phyloP scores from a whole-genome alignment of 2,888 invertebrate species.

The Nomada lathburiana region DNA sequence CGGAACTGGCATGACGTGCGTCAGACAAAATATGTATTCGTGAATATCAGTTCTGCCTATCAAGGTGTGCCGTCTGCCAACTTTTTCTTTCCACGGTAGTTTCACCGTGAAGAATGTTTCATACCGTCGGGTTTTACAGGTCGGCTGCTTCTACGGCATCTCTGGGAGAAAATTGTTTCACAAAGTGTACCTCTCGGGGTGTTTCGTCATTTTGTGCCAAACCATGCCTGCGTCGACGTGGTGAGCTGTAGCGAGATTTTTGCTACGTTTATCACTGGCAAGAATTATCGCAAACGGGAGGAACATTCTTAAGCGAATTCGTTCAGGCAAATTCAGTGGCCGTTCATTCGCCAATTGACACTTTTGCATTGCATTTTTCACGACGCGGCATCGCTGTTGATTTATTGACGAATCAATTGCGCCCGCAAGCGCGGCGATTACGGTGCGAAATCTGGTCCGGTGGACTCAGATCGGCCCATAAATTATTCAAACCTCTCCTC shows the following conservation, averaged over 20 bases:
- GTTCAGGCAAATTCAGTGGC: not conserved
- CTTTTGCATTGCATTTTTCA: not conserved
- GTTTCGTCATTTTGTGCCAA: not conserved
- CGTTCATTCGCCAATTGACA: not conserved
- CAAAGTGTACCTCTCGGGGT: not conserved
- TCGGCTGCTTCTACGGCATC: conserved; percentile 20
- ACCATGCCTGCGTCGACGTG: not conserved
- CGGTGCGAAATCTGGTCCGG: conserved; percentile 7
- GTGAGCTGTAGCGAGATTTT: not conserved
- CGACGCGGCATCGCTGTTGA: not conserved
- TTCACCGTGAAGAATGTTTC: not conserved
- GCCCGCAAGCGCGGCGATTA: conserved; percentile 12
- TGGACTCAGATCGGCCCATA: conserved; percentile 7
- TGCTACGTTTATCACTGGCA: not conserved
- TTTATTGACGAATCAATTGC: conserved; percentile 25
- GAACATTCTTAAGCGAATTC: no score
- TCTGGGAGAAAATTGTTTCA: not conserved
- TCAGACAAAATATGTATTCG: conserved; percentile 6
- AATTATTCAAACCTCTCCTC: conserved; percentile 24
- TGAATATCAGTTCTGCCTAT: not conserved
- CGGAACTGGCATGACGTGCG: conserved; percentile 51
- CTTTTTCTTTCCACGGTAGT: not conserved
- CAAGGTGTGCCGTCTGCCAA: not conserved
- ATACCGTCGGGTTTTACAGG: conserved; percentile 21
- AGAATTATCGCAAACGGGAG: not conserved